A percentile compares a stretch with the other conserved stretches of the same genome.
Conservation (phyloP, 2,797 vertebrate genomes). For the Amblyopsis hoosieri region DNA sequence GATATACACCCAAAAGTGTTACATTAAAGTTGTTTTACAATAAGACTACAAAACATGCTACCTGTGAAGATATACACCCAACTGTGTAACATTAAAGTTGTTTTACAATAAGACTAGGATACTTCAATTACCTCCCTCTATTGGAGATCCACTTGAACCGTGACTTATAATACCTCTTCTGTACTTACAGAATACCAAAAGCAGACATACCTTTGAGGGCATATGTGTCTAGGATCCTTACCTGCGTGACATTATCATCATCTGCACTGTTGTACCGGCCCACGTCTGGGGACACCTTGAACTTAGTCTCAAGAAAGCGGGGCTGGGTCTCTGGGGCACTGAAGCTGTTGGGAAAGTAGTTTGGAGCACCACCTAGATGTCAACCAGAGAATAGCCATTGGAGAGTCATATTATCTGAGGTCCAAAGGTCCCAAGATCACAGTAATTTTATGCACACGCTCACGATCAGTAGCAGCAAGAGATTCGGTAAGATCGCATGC, state of each 20-base stretch:
- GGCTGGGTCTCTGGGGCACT: conserved; percentile 82
- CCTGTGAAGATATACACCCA: not conserved
- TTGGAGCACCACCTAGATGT: conserved; percentile 89
- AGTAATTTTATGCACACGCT: too few relatives aligned
- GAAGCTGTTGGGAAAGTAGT: conserved; percentile 97
- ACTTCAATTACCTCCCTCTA: too few relatives aligned
- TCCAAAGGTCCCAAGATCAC: too few relatives aligned
- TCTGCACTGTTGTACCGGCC: conserved; percentile 83
- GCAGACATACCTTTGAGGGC: not conserved
- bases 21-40: too few relatives aligned
- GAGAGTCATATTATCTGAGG: not conserved
- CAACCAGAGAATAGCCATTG: conserved; percentile 1
- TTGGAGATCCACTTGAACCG: too few relatives aligned
- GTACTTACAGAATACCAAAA: too few relatives aligned
- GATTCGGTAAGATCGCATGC: not conserved
- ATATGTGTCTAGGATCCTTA: conserved; percentile 39
- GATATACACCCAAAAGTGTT: not conserved
- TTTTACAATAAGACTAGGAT: not conserved
- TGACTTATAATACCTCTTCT: too few relatives aligned
- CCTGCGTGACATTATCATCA: conserved; percentile 92
- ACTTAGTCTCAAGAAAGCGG: conserved; percentile 64
- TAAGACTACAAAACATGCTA: too few relatives aligned
- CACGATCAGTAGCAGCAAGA: too few relatives aligned
- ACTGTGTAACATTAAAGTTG: not conserved
- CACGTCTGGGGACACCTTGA: conserved; percentile 75